Base-by-base conservation (phyloP, 2,113 vertebrate species). In the Oncorhynchus nerka region DNA sequence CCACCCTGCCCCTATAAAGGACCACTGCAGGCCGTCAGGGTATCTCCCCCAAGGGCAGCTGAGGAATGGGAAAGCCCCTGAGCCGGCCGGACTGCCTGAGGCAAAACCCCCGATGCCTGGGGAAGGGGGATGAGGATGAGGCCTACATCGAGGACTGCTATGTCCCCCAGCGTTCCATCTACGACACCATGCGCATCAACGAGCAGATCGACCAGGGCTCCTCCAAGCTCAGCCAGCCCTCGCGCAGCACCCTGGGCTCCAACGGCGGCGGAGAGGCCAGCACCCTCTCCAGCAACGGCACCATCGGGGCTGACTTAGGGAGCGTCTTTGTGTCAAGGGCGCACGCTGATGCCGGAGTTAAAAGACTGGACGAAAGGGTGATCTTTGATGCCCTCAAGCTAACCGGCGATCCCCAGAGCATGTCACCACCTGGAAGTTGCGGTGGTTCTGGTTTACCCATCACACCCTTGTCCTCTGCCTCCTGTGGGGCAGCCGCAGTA, bases 121-220 rank as follows among this genome's bases (percentile, higher is more conserved):
- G 97, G 68, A 99, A 99, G 87, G 96, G 95, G 0, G 97, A 99
- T 30, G 97, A 99, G 66, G 98, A 99, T 65, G 98, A 99, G 77
- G 96, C 96, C 0, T 99, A 99, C 85, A 99, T 99, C 75, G 98
- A 99, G 85, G 98, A 99, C 79, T 99, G 98, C 87, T 99, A 99
- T 71, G 97, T 99, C 75, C 98, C 98, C n/a, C 98, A 99, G 92
- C 88, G 98, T 34, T 99, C 98, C 19, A 99, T 99, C 51, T 99
- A 99, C 19, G 98, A 99, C 84, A 99, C 98, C 0, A 99, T 99
- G 98, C 94, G 98, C 61, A 99, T 99, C 82, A 99, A 99, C 49
- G 98, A 99, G 85, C 97, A 99, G 85, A 99, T 99, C 75, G 98
- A 99, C 87, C 97, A 98, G 86, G 97, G 98, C 30, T 92, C 95